Conservation (phyloP, 2,797 vertebrate species). For the Spea hammondii region DNA sequence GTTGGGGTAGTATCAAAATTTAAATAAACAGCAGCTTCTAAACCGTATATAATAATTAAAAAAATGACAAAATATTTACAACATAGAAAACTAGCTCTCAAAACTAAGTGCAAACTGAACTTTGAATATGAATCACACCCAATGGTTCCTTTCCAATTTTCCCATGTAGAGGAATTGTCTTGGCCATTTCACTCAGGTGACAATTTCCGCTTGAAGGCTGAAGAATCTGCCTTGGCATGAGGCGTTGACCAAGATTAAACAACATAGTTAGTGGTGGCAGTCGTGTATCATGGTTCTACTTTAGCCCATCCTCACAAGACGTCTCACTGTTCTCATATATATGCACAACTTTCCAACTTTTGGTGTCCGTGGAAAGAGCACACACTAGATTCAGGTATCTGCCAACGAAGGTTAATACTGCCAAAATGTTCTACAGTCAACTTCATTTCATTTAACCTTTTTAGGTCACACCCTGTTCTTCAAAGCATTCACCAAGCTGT, state of each 20-base stretch:
- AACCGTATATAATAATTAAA: slow-evolving; percentile 3
- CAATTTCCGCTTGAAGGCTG: neutral
- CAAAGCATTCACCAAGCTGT: slow-evolving; percentile 69
- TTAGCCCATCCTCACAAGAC: neutral
- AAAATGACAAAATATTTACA: slow-evolving; percentile 19
- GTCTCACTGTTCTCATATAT: neutral
- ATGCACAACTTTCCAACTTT: neutral
- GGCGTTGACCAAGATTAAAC: neutral
- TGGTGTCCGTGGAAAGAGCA: no score
- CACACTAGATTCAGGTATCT: no score
- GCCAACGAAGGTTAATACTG: no score
- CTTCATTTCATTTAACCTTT: no score
- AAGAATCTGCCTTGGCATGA: neutral
- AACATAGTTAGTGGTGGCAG: neutral
- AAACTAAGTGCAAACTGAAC: slow-evolving; percentile 36
- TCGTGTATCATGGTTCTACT: neutral
- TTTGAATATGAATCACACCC: neutral
- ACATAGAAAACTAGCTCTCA: neutral
- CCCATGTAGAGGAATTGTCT: neutral
- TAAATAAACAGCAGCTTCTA: slow-evolving; percentile 28
- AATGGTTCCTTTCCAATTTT: no score
- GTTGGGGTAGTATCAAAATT: slow-evolving; percentile 1
- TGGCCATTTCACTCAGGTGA: neutral
- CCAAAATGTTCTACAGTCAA: neutral
- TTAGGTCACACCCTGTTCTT: slow-evolving; percentile 61